phyloP scores from a whole-genome alignment of 2,888 invertebrate genomes.

The Sinotaia quadrata region DNA sequence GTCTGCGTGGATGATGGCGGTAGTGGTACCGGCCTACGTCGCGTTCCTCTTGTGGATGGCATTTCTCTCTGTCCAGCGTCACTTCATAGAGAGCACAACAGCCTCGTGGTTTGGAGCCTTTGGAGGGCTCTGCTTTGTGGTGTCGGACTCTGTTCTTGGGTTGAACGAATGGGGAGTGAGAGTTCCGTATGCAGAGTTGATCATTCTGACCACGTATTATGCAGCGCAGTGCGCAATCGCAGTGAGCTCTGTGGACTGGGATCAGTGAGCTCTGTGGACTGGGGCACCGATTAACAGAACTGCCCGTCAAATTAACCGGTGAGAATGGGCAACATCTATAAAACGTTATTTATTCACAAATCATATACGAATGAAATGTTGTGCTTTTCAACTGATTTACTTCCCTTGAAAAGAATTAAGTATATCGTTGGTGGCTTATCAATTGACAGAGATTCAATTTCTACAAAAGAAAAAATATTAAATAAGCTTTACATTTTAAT shows the following conservation, averaged over 20 bases:
- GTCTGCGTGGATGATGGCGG: not conserved
- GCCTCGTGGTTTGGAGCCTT: not conserved
- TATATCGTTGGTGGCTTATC: no score
- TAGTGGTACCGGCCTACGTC: not conserved
- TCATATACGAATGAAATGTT: no score
- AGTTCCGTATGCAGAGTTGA: not conserved
- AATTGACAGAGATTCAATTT: no score
- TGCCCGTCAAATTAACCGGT: no score
- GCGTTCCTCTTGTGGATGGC: not conserved
- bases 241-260: not conserved
- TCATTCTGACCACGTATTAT: not conserved
- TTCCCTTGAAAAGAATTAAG: no score
- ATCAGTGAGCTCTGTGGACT: no score
- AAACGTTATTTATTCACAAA: no score
- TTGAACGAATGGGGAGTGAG: not conserved
- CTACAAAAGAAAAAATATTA: no score
- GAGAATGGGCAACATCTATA: no score
- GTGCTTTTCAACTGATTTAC: no score
- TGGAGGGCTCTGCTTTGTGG: not conserved
- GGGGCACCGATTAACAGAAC: no score
- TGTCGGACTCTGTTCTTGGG: not conserved
- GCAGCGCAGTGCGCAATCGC: not conserved
- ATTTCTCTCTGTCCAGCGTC: not conserved
- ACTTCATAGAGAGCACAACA: not conserved
- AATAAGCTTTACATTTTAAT: no score